phyloP scores from a whole-genome alignment of 2,888 invertebrate genomes.

The Melinopterus prodromus region DNA sequence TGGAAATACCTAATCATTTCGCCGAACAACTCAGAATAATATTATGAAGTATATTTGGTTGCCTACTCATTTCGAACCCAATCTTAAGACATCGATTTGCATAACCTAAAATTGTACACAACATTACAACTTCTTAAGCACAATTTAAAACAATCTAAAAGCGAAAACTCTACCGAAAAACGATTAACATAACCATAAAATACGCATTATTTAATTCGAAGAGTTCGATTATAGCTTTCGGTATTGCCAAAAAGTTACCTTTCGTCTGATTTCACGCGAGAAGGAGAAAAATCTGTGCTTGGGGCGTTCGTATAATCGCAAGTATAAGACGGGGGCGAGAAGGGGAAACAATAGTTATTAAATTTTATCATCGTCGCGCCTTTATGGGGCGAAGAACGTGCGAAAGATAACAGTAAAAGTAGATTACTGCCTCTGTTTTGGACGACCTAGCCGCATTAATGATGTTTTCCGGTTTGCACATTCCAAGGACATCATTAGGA shows the following conservation, averaged over 20 bases:
- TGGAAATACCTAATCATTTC: too few relatives aligned
- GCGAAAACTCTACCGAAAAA: not conserved
- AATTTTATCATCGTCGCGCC: constrained; percentile 13
- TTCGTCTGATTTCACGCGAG: not conserved
- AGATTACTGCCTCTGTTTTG: constrained; percentile 9
- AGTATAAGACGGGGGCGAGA: not conserved
- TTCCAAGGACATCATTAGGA: not conserved
- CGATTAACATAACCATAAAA: too few relatives aligned
- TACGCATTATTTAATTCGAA: not conserved
- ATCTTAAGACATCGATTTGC: too few relatives aligned
- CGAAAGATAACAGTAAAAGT: constrained; percentile 18
- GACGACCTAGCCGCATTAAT: not conserved
- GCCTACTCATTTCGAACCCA: too few relatives aligned
- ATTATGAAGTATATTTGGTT: too few relatives aligned
- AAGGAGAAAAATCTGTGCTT: constrained; percentile 13
- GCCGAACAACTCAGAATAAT: too few relatives aligned
- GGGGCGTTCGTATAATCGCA: constrained; percentile 1
- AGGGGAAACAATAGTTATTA: constrained; percentile 24
- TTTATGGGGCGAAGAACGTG: constrained; percentile 6
- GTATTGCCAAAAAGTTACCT: not conserved
- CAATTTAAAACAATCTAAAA: too few relatives aligned
- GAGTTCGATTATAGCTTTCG: not conserved
- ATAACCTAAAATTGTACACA: too few relatives aligned
- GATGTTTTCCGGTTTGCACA: constrained; percentile 4
- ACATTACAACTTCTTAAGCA: too few relatives aligned